These are phyloP conservation scores for Carposina sasakii DNA, from an alignment of 1,140 invertebrate genomes.

Conservation along the genomic window DNA sequence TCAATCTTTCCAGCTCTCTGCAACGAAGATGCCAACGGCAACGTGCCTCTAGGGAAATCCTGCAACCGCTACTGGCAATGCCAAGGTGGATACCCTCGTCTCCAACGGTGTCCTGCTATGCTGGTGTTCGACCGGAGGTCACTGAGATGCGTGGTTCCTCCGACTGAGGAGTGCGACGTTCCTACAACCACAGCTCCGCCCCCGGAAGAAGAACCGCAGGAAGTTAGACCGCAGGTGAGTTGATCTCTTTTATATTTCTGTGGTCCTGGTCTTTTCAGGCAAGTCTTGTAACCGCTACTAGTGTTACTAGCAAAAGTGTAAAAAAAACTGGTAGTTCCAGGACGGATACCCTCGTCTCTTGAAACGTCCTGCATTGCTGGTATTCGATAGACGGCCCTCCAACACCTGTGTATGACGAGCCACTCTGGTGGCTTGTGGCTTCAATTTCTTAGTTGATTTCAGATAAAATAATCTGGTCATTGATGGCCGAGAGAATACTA, in stretches of 20 bases:
- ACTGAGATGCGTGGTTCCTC: constrained; percentile 88
- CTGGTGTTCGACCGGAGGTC: constrained; percentile 87
- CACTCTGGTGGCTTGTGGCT: too few relatives aligned
- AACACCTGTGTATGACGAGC: too few relatives aligned
- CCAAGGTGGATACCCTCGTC: constrained; percentile 88
- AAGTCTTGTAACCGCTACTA: constrained; percentile 95
- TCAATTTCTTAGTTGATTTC: too few relatives aligned
- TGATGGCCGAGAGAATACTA: too few relatives aligned
- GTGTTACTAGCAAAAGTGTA: too few relatives aligned
- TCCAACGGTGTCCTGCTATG: constrained; percentile 89
- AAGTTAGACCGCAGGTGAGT: constrained; percentile 44
- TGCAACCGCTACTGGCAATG: constrained; percentile 93
- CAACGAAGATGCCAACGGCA: constrained; percentile 89
- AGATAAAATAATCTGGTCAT: too few relatives aligned
- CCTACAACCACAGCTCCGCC: constrained; percentile 83
- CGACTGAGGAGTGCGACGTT: constrained; percentile 89
- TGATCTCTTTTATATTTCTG: too few relatives aligned
- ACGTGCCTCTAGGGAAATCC: constrained; percentile 83
- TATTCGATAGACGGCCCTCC: constrained; percentile 88
- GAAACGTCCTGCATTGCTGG: constrained; percentile 90
- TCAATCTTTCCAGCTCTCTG: constrained; percentile 81
- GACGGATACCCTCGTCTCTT: constrained; percentile 93
- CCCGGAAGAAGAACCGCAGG: constrained; percentile 63
- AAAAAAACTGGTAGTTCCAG: constrained; percentile 95
- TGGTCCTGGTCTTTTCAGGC: too few relatives aligned